These are phyloP conservation scores for Bradynema listronoti DNA, from an alignment of 1,140 invertebrate genomes.

Conservation along the genomic window DNA sequence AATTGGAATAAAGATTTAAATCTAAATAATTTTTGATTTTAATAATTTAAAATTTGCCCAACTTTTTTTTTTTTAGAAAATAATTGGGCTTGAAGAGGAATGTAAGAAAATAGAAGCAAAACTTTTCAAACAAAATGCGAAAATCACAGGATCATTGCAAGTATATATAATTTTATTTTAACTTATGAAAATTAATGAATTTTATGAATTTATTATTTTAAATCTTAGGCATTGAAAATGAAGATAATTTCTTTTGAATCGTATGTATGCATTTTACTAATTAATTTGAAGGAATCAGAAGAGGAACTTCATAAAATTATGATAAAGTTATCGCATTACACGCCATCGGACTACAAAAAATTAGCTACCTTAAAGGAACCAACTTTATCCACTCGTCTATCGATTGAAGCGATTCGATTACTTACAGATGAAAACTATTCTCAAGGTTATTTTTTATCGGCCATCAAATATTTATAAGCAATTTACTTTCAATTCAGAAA, in stretches of 20 bases:
- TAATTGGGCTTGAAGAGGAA: constrained; percentile 19
- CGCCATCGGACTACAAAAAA: constrained; percentile 22
- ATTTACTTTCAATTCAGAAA: not conserved
- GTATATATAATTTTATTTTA: not conserved
- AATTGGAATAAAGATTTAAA: too few relatives aligned
- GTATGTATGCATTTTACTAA: not conserved
- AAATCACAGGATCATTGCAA: constrained; percentile 18
- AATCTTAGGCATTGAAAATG: not conserved
- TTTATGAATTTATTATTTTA: not conserved
- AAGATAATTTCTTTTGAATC: not conserved
- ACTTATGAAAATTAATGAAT: not conserved
- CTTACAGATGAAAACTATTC: constrained; percentile 19
- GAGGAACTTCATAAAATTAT: constrained; percentile 22
- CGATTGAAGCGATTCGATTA: constrained; percentile 22
- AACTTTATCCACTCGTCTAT: constrained; percentile 15
- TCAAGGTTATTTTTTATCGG: constrained; percentile 1
- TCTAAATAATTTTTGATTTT: constrained; percentile 10
- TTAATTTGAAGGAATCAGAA: constrained; percentile 11
- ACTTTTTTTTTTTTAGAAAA: constrained; percentile 34
- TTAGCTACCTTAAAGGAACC: constrained; percentile 21
- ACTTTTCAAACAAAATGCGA: constrained; percentile 26
- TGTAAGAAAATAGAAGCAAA: constrained; percentile 17
- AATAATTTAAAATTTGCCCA: too few relatives aligned
- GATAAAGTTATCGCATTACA: constrained; percentile 9
- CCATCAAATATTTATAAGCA: not conserved